Percentiles rank a stretch among this genome's conserved stretches.
Conservation (phyloP, 2,797 vertebrate species). For the Lemur catta region DNA sequence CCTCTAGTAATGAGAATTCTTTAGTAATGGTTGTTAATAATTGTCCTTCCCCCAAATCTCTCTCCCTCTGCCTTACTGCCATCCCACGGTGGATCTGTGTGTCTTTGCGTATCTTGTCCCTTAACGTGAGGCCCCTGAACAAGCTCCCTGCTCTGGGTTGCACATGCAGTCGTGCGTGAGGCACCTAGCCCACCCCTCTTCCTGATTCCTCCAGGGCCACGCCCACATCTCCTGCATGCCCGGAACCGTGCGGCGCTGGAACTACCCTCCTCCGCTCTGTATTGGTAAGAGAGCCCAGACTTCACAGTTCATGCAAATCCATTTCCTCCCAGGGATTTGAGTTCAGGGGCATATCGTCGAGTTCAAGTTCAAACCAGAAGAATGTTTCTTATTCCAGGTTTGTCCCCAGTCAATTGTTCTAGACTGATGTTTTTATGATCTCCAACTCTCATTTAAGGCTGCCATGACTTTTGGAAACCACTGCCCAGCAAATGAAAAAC, state of each 20-base stretch:
- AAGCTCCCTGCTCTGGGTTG: background rate
- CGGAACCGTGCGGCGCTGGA: constrained; percentile 96
- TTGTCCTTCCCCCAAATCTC: background rate
- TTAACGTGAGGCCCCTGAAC: background rate
- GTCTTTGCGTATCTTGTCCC: constrained; percentile 26
- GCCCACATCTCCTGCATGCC: constrained; percentile 99
- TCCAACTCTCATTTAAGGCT: background rate
- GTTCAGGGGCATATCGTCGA: background rate
- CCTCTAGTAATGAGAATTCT: constrained; percentile 68
- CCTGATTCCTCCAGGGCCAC: constrained; percentile 88
- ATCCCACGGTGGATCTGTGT: background rate
- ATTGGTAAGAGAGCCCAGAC: constrained; percentile 88
- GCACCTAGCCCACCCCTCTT: background rate
- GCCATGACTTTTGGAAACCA: background rate
- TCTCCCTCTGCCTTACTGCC: background rate
- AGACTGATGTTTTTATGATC: background rate
- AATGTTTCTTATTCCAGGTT: background rate
- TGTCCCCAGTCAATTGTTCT: background rate
- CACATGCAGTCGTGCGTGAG: accelerated
- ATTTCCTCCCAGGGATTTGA: background rate
- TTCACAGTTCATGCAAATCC: background rate
- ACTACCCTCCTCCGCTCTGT: constrained; percentile 97
- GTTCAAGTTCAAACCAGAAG: background rate
- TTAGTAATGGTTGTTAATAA: constrained; percentile 55
- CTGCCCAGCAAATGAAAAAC: background rate